Evolutionary conservation across 2,113 vertebrate species (phyloP), one percentile per base, ranked within the genome.

Genomic region (Agapornis roseicollis): DNA sequence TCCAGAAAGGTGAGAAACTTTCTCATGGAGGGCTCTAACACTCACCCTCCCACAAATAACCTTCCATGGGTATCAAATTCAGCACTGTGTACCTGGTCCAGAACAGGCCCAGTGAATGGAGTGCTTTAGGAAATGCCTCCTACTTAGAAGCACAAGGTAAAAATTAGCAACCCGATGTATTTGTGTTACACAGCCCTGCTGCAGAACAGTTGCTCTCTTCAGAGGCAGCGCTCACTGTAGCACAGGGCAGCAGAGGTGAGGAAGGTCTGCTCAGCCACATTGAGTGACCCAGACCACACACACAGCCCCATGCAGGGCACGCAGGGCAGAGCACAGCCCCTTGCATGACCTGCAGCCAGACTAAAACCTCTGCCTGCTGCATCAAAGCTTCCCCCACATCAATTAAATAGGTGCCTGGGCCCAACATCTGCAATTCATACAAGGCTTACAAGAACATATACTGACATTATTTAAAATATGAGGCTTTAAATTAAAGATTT

Each of bases 361-460:
- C 49, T 6, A 5, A 63, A 25, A 5, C 6, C 13, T 4, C 78
- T 6, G 28, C 20, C 29, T 60, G 58, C 47, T 56, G 73, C 35
- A 7, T 9, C 19, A 39, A 5, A 66, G 5, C 53, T 33, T 52
- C 25, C 42, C 74, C 28, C 11, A 5, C 42, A 11, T 6, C 22
- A 41, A 44, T 25, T 24, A 24, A 41, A 25, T 4, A 27, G 7
- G 23, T 18, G 53, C 17, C 17, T 18, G 19, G 14, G 14, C 39
- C n/a, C 70, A 47, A 6, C 1, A 1, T 55, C 6, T 5, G 1
- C 1, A 7, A 20, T 28, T 16, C n/a, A 6, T 7, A 11, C 3
- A 10, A 19, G 23, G 8, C 7, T 46, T 60, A 35, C 0, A 0
- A 63, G 33, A 25, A 22, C 0, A 4, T 8, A 24, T 0, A 7